These are phyloP conservation scores for Heterodera schachtii DNA, from an alignment of 1,140 invertebrate species.

Conservation along the genomic window DNA sequence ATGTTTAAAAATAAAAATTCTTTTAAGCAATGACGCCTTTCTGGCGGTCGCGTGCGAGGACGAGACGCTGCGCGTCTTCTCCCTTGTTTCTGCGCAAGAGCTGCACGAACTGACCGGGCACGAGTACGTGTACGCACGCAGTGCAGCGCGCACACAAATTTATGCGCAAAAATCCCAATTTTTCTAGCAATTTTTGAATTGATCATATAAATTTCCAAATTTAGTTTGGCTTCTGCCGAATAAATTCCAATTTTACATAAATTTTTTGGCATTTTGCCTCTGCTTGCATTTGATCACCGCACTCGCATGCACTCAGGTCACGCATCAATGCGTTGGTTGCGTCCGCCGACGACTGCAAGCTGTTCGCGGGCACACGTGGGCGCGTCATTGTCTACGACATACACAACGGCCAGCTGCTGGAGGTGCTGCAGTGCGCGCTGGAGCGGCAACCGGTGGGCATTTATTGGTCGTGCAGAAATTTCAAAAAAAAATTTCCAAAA, in stretches of 20 bases:
- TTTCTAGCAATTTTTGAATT: too few species aligned
- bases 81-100: constrained; percentile 60
- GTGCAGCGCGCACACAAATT: too few species aligned
- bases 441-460: constrained; percentile 18
- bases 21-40: constrained; percentile 63
- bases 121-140: too few species aligned
- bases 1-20: too few species aligned
- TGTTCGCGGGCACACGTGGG: constrained; percentile 48
- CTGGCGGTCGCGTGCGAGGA: constrained; percentile 65
- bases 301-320: too few species aligned
- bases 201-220: too few species aligned
- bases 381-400: constrained; percentile 54
- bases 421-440: constrained; percentile 21
- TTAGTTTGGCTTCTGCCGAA: too few species aligned
- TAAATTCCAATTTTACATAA: too few species aligned
- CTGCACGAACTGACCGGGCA: constrained; percentile 53
- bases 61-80: constrained; percentile 62
- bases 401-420: constrained; percentile 52
- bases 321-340: constrained; percentile 48
- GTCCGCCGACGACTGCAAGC: constrained; percentile 50
- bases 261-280: too few species aligned
- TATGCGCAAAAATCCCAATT: too few species aligned
- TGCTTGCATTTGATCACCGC: too few species aligned
- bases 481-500: constrained; percentile 19
- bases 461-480: too few species aligned